Conservation (phyloP, 37 sponge, comb jelly and placozoan species). For the Corticium candelabrum region DNA sequence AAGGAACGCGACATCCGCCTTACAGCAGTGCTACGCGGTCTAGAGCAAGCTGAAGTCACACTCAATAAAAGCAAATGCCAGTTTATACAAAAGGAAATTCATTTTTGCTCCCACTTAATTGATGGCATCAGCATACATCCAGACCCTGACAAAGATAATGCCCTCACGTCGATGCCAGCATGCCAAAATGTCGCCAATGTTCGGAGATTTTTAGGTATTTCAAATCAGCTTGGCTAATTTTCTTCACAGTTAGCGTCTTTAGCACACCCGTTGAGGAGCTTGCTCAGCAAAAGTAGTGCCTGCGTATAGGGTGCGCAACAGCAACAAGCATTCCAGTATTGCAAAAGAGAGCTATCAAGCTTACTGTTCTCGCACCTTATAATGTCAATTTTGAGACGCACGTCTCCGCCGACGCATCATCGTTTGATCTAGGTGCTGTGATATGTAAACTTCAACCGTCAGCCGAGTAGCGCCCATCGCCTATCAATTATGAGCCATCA, state of each 20-base stretch:
- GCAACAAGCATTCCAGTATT: too few species aligned
- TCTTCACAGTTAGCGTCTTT: constrained; percentile 19
- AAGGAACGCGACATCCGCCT: neutral
- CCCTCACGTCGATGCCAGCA: neutral
- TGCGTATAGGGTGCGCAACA: constrained; percentile 21
- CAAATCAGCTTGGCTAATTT: constrained; percentile 25
- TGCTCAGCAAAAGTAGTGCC: constrained; percentile 11
- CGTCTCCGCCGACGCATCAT: too few species aligned
- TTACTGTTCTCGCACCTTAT: too few species aligned
- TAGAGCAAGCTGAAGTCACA: constrained; percentile 18
- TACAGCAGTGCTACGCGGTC: neutral
- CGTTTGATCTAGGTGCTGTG: too few species aligned
- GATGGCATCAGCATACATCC: constrained; percentile 22
- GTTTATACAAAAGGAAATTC: constrained; percentile 9
- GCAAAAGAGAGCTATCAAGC: too few species aligned
- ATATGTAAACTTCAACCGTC: too few species aligned
- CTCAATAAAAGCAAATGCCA: constrained; percentile 34
- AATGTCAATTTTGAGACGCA: too few species aligned
- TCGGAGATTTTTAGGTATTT: constrained; percentile 24
- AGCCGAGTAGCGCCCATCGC: too few species aligned
- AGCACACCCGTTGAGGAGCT: constrained; percentile 6
- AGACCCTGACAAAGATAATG: constrained; percentile 36
- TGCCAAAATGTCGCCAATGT: constrained; percentile 22
- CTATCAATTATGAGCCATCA: too few species aligned
- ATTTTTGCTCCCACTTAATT: constrained; percentile 14